A percentile compares a stretch with the other conserved stretches of the same genome.
These are phyloP conservation scores for Lucinisca nassula DNA, from an alignment of 2,888 invertebrate species.

Conservation along the genomic window DNA sequence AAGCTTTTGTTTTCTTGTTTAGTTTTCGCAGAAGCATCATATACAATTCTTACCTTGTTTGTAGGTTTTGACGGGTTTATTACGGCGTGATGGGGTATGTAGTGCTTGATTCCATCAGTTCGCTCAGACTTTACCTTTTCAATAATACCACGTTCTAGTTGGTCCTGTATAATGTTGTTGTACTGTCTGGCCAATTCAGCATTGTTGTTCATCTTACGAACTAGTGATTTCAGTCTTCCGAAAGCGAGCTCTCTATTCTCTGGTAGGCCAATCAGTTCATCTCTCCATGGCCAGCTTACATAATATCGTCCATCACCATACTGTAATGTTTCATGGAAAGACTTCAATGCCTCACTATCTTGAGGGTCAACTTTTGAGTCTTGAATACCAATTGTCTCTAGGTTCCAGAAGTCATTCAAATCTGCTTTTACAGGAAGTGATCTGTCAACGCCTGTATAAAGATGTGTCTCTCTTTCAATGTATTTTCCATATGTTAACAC, in stretches of 20 bases:
- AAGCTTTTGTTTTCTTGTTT: conserved; percentile 28
- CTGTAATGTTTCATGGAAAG: conserved; percentile 28
- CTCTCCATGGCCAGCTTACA: conserved; percentile 46
- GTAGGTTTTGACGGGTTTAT: conserved; percentile 19
- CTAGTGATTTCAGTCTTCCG: conserved; percentile 33
- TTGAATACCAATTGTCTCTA: conserved; percentile 32
- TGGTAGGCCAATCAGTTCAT: conserved; percentile 19
- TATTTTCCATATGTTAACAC: background rate
- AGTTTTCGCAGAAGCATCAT: conserved; percentile 36
- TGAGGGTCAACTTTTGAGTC: background rate
- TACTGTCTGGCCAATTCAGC: conserved; percentile 28
- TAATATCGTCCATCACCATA: conserved; percentile 32
- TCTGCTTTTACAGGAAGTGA: too few relatives aligned
- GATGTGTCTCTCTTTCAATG: too few relatives aligned
- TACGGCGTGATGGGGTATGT: conserved; percentile 44
- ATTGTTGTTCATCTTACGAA: conserved; percentile 17
- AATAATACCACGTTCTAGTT: conserved; percentile 32
- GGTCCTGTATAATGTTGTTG: conserved; percentile 31
- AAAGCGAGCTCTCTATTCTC: conserved; percentile 25
- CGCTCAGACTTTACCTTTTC: conserved; percentile 22
- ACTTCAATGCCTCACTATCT: conserved; percentile 19
- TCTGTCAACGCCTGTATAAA: too few relatives aligned
- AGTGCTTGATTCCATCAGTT: conserved; percentile 28
- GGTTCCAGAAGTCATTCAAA: conserved; percentile 49
- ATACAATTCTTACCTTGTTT: conserved; percentile 28